A percentile compares a stretch with the other conserved stretches of the same genome.
phyloP scores from a whole-genome alignment of 2,888 invertebrate genomes.

The Trissolcus japonicus region DNA sequence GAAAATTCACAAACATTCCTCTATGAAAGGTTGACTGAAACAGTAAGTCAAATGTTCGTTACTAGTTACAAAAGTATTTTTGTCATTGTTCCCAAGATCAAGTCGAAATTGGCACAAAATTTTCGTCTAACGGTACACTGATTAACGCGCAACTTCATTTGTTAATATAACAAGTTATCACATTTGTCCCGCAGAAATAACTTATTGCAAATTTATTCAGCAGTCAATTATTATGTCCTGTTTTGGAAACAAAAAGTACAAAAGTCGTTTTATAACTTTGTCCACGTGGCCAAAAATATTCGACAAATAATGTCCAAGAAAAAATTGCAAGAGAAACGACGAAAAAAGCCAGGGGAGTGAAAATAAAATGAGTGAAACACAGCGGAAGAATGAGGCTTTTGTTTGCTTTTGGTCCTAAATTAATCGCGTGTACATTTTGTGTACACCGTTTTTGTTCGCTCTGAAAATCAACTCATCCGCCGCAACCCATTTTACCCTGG shows the following conservation, averaged over 20 bases:
- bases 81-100: conserved; percentile 2
- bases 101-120: background rate
- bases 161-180: conserved; percentile 1
- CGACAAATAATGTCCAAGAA: conserved; percentile 5
- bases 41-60: conserved; percentile 22
- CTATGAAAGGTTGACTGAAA: conserved; percentile 15
- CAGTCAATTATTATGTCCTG: background rate
- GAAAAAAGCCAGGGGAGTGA: background rate
- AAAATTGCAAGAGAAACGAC: background rate
- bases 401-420: conserved; percentile 29
- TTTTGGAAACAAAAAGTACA: background rate
- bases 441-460: conserved; percentile 33
- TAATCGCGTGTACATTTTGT: conserved; percentile 28
- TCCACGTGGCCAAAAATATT: background rate
- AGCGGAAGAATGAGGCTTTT: conserved; percentile 27
- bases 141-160: conserved; percentile 3
- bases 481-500: conserved; percentile 15
- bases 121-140: background rate
- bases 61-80: conserved; percentile 5
- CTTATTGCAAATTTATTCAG: background rate
- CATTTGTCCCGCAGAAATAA: background rate
- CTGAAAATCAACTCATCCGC: conserved; percentile 28
- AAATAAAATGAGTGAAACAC: conserved; percentile 8
- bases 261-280: background rate
- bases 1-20: conserved; percentile 20